phyloP scores from a whole-genome alignment of 2,797 vertebrate species.

The Clarias platycephalus region DNA sequence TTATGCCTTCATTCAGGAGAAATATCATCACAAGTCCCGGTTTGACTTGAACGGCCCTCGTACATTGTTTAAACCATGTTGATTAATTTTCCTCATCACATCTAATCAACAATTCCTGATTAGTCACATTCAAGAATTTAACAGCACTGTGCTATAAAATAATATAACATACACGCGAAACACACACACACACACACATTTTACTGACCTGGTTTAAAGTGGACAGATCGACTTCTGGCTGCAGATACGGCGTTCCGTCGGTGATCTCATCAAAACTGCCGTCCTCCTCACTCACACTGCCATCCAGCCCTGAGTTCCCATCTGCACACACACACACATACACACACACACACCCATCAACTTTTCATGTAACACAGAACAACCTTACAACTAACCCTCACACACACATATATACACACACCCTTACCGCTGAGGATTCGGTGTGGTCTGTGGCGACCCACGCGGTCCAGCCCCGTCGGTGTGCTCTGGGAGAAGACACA shows the following conservation, averaged over 20 bases:
- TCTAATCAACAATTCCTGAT: background rate
- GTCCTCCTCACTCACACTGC: conserved; percentile 94
- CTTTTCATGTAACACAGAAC: background rate
- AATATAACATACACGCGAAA: background rate
- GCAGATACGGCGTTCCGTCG: conserved; percentile 86
- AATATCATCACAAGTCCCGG: too few species aligned
- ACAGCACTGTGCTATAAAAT: background rate
- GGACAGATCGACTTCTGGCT: conserved; percentile 88
- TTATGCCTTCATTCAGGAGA: too few species aligned
- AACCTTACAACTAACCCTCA: background rate
- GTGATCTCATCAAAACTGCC: conserved; percentile 90
- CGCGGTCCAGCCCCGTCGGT: conserved; percentile 90
- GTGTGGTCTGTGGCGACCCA: conserved; percentile 80
- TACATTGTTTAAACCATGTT: too few species aligned
- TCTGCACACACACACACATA: conserved; percentile 68
- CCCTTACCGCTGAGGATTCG: conserved; percentile 77
- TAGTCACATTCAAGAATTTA: background rate
- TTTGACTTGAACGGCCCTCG: too few species aligned
- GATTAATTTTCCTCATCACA: too few species aligned
- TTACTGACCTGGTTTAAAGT: conserved; percentile 87
- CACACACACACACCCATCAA: background rate
- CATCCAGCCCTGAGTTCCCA: conserved; percentile 81
- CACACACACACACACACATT: background rate
- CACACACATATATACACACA: conserved; percentile 17
- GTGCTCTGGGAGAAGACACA: conserved; percentile 92